Percentiles rank a stretch among this genome's conserved stretches.
Evolutionary conservation across 37 sponge, comb jelly and placozoan species (phyloP).

Genomic region (Hexactinellida sp.): DNA sequence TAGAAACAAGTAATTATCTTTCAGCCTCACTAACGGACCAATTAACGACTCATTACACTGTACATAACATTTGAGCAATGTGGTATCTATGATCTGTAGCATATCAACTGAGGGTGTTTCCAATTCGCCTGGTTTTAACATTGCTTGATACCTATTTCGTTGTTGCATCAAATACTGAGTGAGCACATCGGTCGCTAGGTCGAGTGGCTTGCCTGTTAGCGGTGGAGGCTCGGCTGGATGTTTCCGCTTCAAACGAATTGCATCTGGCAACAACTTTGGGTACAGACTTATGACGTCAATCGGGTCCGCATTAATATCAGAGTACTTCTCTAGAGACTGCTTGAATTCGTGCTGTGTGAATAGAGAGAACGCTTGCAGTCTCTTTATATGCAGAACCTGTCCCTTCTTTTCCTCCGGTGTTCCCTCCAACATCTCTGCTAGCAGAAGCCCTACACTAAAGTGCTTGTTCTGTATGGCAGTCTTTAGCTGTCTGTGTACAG

Average conservation of each 20-base stretch:
- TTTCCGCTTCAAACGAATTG: constrained; percentile 21
- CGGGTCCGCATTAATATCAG: constrained; percentile 44
- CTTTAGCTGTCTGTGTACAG: background rate
- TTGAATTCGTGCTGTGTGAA: constrained; percentile 56
- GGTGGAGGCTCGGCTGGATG: constrained; percentile 44
- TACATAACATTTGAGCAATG: constrained; percentile 72
- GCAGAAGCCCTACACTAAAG: background rate
- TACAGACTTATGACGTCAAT: constrained; percentile 56
- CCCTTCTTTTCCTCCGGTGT: constrained; percentile 18
- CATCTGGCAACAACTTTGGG: constrained; percentile 46
- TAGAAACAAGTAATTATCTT: constrained; percentile 52
- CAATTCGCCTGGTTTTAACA: constrained; percentile 3
- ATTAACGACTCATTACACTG: constrained; percentile 58
- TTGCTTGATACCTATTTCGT: background rate
- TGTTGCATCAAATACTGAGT: constrained; percentile 43
- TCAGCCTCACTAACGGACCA: constrained; percentile 57
- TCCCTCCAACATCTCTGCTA: constrained; percentile 35
- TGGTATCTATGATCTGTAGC: constrained; percentile 62
- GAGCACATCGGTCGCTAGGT: constrained; percentile 35
- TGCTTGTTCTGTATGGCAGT: background rate
- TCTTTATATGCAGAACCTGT: constrained; percentile 25
- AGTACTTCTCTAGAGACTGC: constrained; percentile 37
- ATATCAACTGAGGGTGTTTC: background rate
- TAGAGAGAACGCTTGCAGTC: constrained; percentile 45
- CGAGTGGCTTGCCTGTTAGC: constrained; percentile 38